These are phyloP conservation scores for Diploscapter pachys DNA, from an alignment of 1,140 invertebrate species.

Conservation along the genomic window DNA sequence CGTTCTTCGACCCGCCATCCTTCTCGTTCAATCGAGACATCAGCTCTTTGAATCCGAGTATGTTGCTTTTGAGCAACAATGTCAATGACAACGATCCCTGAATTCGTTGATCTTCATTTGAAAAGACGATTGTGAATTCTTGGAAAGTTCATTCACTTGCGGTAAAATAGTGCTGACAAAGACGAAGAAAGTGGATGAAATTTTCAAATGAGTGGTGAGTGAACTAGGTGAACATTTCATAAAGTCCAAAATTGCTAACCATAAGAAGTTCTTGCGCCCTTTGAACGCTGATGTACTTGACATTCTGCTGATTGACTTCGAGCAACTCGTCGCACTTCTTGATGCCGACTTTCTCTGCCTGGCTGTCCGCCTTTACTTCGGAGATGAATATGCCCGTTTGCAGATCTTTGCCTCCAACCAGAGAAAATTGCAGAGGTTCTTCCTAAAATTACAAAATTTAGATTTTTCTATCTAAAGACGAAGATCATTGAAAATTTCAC, in stretches of 20 bases:
- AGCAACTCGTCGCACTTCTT: slow-evolving; percentile 94
- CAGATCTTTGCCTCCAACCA: slow-evolving; percentile 76
- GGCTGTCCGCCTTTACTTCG: slow-evolving; percentile 83
- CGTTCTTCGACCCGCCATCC: slow-evolving; percentile 2
- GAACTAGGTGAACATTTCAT: background rate
- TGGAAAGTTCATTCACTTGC: no score
- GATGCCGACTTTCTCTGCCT: slow-evolving; percentile 90
- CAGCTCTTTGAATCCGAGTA: slow-evolving; percentile 66
- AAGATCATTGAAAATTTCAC: slow-evolving; percentile 11
- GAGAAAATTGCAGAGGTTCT: slow-evolving; percentile 5
- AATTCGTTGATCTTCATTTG: background rate
- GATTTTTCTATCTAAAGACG: background rate
- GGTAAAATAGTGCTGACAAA: no score
- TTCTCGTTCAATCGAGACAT: slow-evolving; percentile 3
- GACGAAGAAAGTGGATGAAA: no score
- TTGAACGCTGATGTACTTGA: slow-evolving; percentile 82
- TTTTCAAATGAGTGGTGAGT: slow-evolving; percentile 2
- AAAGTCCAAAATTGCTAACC: slow-evolving; percentile 80
- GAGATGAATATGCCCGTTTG: slow-evolving; percentile 90
- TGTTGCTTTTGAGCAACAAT: slow-evolving; percentile 93
- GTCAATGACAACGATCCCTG: slow-evolving; percentile 60
- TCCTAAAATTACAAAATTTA: background rate
- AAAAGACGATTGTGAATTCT: background rate
- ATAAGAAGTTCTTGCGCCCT: slow-evolving; percentile 85
- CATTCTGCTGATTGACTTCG: slow-evolving; percentile 93